phyloP scores from a whole-genome alignment of 2,888 invertebrate species.

The Callyntrura guangdongensis region DNA sequence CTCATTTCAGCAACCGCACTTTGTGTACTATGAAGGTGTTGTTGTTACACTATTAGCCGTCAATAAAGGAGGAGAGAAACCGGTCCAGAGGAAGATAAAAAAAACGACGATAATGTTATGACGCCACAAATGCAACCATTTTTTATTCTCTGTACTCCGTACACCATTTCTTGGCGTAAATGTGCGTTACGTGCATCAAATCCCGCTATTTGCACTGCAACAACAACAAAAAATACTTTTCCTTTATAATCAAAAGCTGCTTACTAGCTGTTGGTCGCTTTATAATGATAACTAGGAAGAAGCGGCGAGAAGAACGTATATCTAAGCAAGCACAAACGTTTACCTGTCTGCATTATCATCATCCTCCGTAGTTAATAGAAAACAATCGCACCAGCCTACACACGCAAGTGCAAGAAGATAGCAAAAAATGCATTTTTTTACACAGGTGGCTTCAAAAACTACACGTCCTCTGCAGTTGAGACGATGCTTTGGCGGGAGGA shows the following conservation, averaged over 20 bases:
- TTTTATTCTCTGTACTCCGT: not conserved
- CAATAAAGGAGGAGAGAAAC: constrained; percentile 52
- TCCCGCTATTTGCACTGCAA: constrained; percentile 24
- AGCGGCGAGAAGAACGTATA: not conserved
- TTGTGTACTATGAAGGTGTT: too few species aligned
- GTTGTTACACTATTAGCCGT: constrained; percentile 1
- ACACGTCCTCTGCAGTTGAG: not conserved
- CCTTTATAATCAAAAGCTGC: constrained; percentile 37
- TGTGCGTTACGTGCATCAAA: constrained; percentile 74
- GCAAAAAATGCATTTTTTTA: not conserved
- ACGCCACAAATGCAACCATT: not conserved
- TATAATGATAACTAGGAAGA: not conserved
- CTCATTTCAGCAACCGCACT: constrained; percentile 64
- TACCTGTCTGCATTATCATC: too few species aligned
- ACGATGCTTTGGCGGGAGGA: constrained; percentile 48
- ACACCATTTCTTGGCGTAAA: constrained; percentile 38
- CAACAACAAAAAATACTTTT: constrained; percentile 16
- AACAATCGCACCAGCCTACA: constrained; percentile 26
- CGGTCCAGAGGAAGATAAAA: constrained; percentile 65
- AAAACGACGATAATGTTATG: too few species aligned
- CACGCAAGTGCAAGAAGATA: constrained; percentile 19
- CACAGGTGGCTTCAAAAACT: constrained; percentile 28
- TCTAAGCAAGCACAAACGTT: not conserved
- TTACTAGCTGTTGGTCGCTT: not conserved
- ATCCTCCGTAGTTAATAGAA: constrained; percentile 22